Base-by-base conservation (phyloP, 2,888 invertebrate species). In the Muschampia plurimacula region DNA sequence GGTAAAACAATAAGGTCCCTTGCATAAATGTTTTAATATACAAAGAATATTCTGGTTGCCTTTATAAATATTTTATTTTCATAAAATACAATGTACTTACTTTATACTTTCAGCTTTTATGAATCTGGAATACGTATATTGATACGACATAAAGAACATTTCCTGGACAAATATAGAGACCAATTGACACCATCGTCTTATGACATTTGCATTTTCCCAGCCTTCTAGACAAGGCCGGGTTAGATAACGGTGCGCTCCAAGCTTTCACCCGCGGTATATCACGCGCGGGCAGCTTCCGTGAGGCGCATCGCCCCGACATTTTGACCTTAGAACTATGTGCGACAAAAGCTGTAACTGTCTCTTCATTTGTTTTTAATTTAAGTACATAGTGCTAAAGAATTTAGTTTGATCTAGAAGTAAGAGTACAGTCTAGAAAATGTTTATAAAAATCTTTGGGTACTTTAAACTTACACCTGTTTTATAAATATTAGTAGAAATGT, bases 211-310 rank as follows among this genome's bases (percentile, higher is more conserved):
- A 67, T 67, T 74, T 76, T 77, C 76, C 74, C 72, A 76, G 77
- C 77, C 77, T 74, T 71, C 74, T 66, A 77, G 77, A 73, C 78
- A 78, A 77, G 77, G 78, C 77, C 74, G 73, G 59, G 65, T 80
- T 80, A 79, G 77, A 79, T 81, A 82, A 82, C 73, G 73, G 12
- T 32, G 36, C n/a, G 60, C 60, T 10, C 41, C 66, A 67, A 57
- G 78, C 81, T 82, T 82, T 82, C 82, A 82, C 82, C 78, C 76
- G 75, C 78, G 77, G 79, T 80, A 80, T 79, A 80, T 80, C 80
- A 80, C 80, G 80, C 77, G 74, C 60, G 65, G n/a, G 57, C 69
- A 8, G 75, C 70, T 75, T 71, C 74, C 74, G 75, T 67, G 60
- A 69, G 70, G 46, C 63, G 67, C 73, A 68, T 60, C 70, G 70